Evolutionary conservation across 2,797 vertebrate species (phyloP).

Genomic region (Serranus cabrilla): DNA sequence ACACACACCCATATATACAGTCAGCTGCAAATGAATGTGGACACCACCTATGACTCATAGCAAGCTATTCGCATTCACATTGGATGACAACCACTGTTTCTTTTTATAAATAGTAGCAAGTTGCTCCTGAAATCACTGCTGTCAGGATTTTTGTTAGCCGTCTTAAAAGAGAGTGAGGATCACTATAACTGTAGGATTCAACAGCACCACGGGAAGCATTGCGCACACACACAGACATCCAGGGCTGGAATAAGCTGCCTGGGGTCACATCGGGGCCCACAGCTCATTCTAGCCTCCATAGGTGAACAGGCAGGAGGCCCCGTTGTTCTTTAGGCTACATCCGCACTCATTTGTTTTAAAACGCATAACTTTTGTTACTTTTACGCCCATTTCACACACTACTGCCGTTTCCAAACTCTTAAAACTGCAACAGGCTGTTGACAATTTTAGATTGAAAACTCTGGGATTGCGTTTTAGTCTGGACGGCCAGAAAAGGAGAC

Average conservation of each 20-base stretch:
- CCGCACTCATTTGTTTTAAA: no score
- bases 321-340: no score
- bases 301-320: background rate
- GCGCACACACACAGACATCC: background rate
- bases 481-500: no score
- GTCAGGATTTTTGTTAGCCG: conserved; percentile 8
- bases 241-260: background rate
- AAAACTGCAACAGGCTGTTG: no score
- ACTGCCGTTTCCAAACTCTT: no score
- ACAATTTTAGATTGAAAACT: no score
- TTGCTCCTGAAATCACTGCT: conserved; percentile 15
- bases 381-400: no score
- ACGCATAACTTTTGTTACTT: no score
- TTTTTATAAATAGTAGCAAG: conserved; percentile 20
- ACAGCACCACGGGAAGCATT: background rate
- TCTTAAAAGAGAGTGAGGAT: background rate
- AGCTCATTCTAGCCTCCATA: background rate
- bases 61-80: conserved; percentile 40
- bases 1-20: conserved; percentile 34
- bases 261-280: background rate
- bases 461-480: no score
- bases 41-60: conserved; percentile 70
- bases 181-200: background rate
- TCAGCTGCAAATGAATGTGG: conserved; percentile 60
- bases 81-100: conserved; percentile 38